phyloP scores from a whole-genome alignment of 2,113 vertebrate species.

The Bungarus multicinctus region DNA sequence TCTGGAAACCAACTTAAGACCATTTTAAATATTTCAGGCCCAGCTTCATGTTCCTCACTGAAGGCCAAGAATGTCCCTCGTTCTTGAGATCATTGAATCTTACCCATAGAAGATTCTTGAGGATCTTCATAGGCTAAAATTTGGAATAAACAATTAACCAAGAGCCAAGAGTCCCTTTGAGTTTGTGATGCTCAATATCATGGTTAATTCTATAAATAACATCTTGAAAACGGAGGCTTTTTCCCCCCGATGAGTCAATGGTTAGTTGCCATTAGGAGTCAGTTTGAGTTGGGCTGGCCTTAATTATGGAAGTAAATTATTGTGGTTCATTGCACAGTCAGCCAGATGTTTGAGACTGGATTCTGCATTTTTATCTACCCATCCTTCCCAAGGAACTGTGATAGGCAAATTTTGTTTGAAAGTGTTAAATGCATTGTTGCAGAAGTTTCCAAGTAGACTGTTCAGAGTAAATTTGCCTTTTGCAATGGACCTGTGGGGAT shows the following conservation, averaged over 20 bases:
- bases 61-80: neutral
- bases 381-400: too few species aligned
- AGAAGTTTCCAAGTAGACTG: too few species aligned
- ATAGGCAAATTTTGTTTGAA: too few species aligned
- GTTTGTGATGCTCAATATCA: neutral
- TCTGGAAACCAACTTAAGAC: neutral
- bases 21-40: neutral
- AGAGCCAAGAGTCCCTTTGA: neutral
- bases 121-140: neutral
- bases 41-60: neutral
- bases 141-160: neutral
- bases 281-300: neutral
- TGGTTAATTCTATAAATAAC: slow-evolving; percentile 36
- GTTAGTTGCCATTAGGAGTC: neutral
- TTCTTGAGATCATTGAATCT: neutral
- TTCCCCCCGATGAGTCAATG: neutral
- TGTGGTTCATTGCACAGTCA: neutral
- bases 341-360: too few species aligned
- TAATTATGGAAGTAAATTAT: neutral
- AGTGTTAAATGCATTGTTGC: too few species aligned
- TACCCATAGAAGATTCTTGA: neutral
- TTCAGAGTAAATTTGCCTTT: too few species aligned
- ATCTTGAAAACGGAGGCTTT: slow-evolving; percentile 10
- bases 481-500: too few species aligned
- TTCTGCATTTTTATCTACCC: too few species aligned